Evolutionary conservation across 2,113 vertebrate genomes (phyloP), one percentile per base, ranked within the genome.

Genomic region (Oreochromis tanganicae): DNA sequence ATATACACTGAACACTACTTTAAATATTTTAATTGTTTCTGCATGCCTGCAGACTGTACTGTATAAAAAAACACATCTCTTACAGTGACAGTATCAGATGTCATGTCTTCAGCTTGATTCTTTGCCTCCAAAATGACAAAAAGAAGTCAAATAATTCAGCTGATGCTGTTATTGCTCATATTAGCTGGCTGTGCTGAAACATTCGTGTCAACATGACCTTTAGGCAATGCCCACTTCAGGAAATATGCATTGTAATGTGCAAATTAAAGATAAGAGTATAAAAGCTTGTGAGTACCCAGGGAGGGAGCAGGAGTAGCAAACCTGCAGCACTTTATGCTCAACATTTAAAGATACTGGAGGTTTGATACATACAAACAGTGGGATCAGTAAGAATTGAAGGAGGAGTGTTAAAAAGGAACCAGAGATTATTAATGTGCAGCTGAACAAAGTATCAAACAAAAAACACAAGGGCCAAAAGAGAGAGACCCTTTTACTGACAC

Each of bases 191-290:
- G 41, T 75, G 71, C 54, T 59, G 6, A 13, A 59, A 63, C 13
- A 0, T 27, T 75, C 1, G 52, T 73, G 16, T 83, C 66, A 84
- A 59, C 73, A 46, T 38, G 34, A 88, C 7, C 24, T 68, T 48
- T 75, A 5, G 1, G 78, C 17, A 80, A 12, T 83, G 68, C 41
- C 82, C 71, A 50, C 36, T 3, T 50, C n/a, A 81, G 21, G 55
- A 48, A 71, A 17, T 27, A 29, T 75, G 24, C 36, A 56, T 7
- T 50, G 3, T 36, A 32, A 59, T 21, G 12, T 73, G 4, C 6
- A 14, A 9, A 38, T 54, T 5, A 78, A 38, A 85, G 90, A 92
- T 92, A 92, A 90, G 38, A 59, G 36, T 11, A 54, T 32, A 61
- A 87, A 85, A 16, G 80, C 3, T 32, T 83, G 84, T 85, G 82